Evolutionary conservation across 2,113 vertebrate genomes (phyloP).

Genomic region (Isurus oxyrinchus): DNA sequence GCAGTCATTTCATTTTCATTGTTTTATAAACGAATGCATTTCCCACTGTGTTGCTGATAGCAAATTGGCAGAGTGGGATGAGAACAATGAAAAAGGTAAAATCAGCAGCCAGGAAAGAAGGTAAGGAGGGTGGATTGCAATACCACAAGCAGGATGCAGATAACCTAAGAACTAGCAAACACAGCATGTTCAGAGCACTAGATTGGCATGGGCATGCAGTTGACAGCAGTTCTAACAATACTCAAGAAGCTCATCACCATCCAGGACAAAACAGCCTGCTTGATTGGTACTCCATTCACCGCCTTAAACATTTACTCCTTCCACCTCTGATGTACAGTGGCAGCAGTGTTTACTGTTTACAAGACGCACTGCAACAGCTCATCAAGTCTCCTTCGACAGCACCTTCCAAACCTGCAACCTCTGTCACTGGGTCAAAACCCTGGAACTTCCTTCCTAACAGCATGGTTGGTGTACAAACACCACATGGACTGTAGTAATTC

Average conservation of each 20-base stretch:
- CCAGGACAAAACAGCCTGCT: neutral
- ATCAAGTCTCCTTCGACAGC: too few relatives aligned
- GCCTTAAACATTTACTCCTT: neutral
- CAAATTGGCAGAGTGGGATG: neutral
- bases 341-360: too few relatives aligned
- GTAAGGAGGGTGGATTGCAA: neutral
- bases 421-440: too few relatives aligned
- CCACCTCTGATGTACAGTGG: too few relatives aligned
- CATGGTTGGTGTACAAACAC: too few relatives aligned
- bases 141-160: neutral
- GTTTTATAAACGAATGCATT: neutral
- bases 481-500: too few relatives aligned
- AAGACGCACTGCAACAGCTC: too few relatives aligned
- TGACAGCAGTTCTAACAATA: neutral
- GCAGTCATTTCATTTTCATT: neutral
- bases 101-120: neutral
- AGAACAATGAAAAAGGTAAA: neutral
- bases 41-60: neutral
- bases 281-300: neutral
- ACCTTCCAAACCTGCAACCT: too few relatives aligned
- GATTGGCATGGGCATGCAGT: neutral
- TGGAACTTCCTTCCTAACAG: too few relatives aligned
- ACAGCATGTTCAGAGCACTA: neutral
- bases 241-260: neutral
- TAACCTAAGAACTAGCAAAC: neutral